These are phyloP conservation scores for Cheirogaleus major DNA, from an alignment of 2,797 vertebrate species.

Conservation along the genomic window DNA sequence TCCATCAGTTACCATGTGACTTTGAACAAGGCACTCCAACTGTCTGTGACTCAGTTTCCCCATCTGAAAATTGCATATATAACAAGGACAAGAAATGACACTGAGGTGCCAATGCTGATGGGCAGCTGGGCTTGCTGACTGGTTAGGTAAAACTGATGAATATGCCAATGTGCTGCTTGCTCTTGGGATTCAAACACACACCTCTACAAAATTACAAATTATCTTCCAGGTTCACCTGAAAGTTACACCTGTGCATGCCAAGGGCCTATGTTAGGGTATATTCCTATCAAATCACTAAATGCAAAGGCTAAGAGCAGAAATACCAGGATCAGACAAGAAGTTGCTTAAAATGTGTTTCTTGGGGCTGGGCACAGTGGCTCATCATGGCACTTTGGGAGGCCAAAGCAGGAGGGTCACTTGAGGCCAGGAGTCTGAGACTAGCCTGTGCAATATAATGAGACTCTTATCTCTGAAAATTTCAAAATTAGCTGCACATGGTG, in stretches of 20 bases:
- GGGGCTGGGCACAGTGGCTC: too few relatives aligned
- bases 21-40: neutral
- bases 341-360: neutral
- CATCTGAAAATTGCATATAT: neutral
- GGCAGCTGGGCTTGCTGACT: neutral
- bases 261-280: neutral
- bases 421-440: too few relatives aligned
- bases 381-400: too few relatives aligned
- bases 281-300: neutral
- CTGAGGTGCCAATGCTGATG: neutral
- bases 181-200: neutral
- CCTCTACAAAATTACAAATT: neutral
- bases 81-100: neutral
- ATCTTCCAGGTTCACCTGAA: neutral
- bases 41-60: neutral
- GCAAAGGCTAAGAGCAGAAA: neutral
- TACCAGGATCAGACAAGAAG: neutral
- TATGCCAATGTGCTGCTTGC: neutral
- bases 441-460: too few relatives aligned
- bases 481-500: too few relatives aligned
- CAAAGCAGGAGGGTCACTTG: too few relatives aligned
- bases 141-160: neutral
- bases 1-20: neutral
- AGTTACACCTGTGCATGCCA: neutral
- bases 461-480: too few relatives aligned